phyloP scores from a whole-genome alignment of 2,113 vertebrate species.

The Zeus faber region DNA sequence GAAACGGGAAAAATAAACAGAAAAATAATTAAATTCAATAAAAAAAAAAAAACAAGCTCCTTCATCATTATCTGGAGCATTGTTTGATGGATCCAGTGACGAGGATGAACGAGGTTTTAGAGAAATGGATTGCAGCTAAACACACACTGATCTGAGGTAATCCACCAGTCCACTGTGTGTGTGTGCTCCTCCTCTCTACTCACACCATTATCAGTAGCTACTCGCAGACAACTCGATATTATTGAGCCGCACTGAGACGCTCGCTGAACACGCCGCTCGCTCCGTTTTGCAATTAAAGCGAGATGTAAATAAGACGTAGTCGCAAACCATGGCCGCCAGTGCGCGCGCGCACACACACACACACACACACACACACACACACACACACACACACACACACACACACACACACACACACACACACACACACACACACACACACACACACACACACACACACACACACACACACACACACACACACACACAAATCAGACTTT shows the following conservation, averaged over 20 bases:
- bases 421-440: slow-evolving; percentile 1
- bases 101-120: no score
- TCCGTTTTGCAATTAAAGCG: slow-evolving; percentile 33
- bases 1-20: no score
- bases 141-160: background rate
- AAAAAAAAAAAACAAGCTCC: no score
- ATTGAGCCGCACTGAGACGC: slow-evolving; percentile 54
- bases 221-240: slow-evolving; percentile 67
- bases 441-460: slow-evolving; percentile 6
- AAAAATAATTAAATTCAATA: no score
- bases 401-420: background rate
- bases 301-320: slow-evolving; percentile 44
- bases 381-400: background rate
- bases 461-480: slow-evolving; percentile 9
- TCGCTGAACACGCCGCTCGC: slow-evolving; percentile 36
- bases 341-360: background rate
- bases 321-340: background rate
- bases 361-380: background rate
- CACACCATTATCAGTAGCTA: slow-evolving; percentile 55
- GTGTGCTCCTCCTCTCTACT: slow-evolving; percentile 32
- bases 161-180: background rate
- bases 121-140: no score
- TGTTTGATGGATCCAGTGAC: no score
- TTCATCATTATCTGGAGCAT: no score
- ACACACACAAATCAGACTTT: background rate